Evolutionary conservation across 2,113 vertebrate species (phyloP).

Genomic region (Maylandia zebra): DNA sequence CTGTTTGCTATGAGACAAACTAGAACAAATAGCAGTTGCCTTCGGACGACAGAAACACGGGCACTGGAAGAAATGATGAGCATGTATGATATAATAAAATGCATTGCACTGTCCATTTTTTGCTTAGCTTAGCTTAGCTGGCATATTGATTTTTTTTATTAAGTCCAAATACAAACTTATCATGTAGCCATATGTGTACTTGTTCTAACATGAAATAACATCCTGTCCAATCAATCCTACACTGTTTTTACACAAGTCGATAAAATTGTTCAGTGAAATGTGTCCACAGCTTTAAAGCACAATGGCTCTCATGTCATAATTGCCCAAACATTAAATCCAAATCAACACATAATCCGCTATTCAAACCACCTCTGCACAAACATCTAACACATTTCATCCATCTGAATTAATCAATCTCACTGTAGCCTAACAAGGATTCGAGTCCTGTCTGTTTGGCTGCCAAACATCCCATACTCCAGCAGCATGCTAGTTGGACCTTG

Average conservation of each 20-base stretch:
- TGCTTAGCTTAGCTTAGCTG: not conserved
- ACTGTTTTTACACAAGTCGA: not conserved
- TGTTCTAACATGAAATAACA: not conserved
- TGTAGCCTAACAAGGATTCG: not conserved
- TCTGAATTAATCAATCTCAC: slow-evolving; percentile 10
- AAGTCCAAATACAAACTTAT: not conserved
- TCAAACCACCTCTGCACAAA: not conserved
- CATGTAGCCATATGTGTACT: not conserved
- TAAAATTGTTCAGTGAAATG: not conserved
- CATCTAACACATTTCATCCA: slow-evolving; percentile 18
- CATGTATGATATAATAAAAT: not conserved
- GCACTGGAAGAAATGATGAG: not conserved
- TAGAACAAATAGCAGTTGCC: not conserved
- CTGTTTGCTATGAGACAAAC: not conserved
- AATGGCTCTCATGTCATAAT: not conserved
- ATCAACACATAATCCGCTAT: not conserved
- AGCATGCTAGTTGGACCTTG: slow-evolving; percentile 14
- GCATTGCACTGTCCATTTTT: not conserved
- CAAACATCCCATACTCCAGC: not conserved
- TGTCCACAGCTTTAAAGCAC: not conserved
- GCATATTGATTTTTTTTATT: not conserved
- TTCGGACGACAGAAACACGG: not conserved
- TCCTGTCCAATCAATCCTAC: not conserved
- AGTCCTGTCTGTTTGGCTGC: not conserved
- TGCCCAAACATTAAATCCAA: not conserved